Conservation (phyloP, 2,797 vertebrate genomes). For the Microcaecilia unicolor region DNA sequence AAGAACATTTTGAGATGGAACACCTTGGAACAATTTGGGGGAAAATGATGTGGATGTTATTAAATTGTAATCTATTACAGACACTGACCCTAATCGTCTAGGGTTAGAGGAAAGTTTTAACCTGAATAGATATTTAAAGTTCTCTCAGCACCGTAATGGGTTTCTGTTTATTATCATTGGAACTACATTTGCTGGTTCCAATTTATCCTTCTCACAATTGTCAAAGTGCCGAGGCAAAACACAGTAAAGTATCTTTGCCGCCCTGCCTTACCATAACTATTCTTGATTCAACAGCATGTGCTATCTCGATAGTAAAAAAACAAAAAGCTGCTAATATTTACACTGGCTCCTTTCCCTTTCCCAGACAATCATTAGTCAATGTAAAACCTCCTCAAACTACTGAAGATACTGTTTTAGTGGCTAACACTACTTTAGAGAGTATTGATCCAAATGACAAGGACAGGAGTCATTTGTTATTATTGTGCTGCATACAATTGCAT, state of each 20-base stretch:
- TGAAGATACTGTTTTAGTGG: conserved; percentile 49
- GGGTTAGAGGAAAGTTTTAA: no score
- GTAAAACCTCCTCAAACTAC: conserved; percentile 43
- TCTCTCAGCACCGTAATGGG: no score
- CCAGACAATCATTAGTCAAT: conserved; percentile 50
- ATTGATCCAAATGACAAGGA: conserved; percentile 53
- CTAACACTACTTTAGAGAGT: conserved; percentile 57
- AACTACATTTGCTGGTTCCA: no score
- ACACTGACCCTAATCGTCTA: no score
- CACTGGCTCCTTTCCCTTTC: conserved; percentile 43
- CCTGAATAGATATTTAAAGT: no score
- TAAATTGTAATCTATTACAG: no score
- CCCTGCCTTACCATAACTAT: conserved; percentile 38
- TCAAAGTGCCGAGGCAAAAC: conserved; percentile 42
- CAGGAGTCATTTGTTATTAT: conserved; percentile 45
- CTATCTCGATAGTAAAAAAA: conserved; percentile 56
- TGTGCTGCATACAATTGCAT: no score
- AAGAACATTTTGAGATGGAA: no score
- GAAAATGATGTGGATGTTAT: no score
- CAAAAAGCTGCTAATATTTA: conserved; percentile 58
- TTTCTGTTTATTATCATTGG: no score
- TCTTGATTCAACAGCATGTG: conserved; percentile 60
- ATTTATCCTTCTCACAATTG: no score
- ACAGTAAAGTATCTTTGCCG: conserved; percentile 59
- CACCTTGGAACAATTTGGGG: no score